Evolutionary conservation across 2,888 invertebrate genomes (phyloP).

Genomic region (Macrophya annulata): DNA sequence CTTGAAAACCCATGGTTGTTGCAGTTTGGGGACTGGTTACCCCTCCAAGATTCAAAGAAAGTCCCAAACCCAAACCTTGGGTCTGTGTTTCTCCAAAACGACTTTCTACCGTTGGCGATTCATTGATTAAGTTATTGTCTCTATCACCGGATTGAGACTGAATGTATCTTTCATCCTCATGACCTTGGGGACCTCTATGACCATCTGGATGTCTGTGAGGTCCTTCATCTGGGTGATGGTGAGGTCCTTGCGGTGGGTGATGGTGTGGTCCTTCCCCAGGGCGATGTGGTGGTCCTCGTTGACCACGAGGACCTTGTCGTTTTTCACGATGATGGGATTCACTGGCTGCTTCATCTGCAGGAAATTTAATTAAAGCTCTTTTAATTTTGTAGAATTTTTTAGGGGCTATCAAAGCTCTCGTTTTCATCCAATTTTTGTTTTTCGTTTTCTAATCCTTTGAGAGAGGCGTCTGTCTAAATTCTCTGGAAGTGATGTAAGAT

Average conservation of each 20-base stretch:
- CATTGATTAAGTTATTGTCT: not conserved
- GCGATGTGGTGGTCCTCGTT: slow-evolving; percentile 22
- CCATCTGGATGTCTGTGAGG: not conserved
- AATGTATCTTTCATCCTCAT: not conserved
- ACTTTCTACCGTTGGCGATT: not conserved
- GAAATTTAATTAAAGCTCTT: not conserved
- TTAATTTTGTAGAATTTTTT: too few species aligned
- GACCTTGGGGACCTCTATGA: not conserved
- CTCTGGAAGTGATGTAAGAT: too few species aligned
- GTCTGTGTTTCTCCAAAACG: not conserved
- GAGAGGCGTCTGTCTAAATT: too few species aligned
- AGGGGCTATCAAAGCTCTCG: too few species aligned
- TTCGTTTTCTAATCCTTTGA: too few species aligned
- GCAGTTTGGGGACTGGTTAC: not conserved
- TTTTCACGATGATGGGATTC: not conserved
- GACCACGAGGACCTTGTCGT: not conserved
- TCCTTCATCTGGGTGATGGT: too few species aligned
- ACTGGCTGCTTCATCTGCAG: not conserved
- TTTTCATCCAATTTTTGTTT: too few species aligned
- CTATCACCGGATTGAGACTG: not conserved
- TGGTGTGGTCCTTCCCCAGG: not conserved
- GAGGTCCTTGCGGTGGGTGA: not conserved
- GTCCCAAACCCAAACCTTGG: not conserved
- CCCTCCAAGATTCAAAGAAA: not conserved
- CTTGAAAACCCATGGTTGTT: not conserved